Conservation (phyloP, 2,888 invertebrate genomes). For the Eristalis intricaria region DNA sequence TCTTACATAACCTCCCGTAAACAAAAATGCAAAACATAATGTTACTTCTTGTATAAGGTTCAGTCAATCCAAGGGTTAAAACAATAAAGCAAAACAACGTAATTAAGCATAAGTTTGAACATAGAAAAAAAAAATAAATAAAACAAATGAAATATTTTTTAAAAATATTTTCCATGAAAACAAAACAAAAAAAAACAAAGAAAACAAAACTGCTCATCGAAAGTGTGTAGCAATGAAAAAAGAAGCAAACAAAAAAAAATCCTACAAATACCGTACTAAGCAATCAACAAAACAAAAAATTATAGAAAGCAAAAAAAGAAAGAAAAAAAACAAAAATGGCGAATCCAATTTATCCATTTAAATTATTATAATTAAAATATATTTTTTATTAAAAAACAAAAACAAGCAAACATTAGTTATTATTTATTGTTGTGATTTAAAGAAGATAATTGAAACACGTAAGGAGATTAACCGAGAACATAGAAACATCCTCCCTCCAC, state of each 20-base stretch:
- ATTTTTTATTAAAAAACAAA: slow-evolving; percentile 32
- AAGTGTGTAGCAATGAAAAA: slow-evolving; percentile 5
- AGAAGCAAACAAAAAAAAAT: slow-evolving; percentile 26
- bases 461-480: neutral
- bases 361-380: slow-evolving; percentile 48
- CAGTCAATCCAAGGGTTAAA: slow-evolving; percentile 43
- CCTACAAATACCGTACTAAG: slow-evolving; percentile 36
- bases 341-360: slow-evolving; percentile 64
- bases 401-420: slow-evolving; percentile 40
- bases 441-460: slow-evolving; percentile 10
- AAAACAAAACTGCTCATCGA: slow-evolving; percentile 17
- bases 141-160: slow-evolving; percentile 58
- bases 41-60: slow-evolving; percentile 33
- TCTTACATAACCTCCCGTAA: slow-evolving; percentile 22
- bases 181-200: slow-evolving; percentile 18
- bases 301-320: slow-evolving; percentile 11
- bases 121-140: slow-evolving; percentile 1
- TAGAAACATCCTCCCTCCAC: neutral
- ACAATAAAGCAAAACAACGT: slow-evolving; percentile 30
- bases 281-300: slow-evolving; percentile 36
- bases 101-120: slow-evolving; percentile 24
- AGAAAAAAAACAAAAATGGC: slow-evolving; percentile 38
- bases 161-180: slow-evolving; percentile 47
- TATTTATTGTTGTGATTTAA: slow-evolving; percentile 68
- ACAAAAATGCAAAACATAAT: slow-evolving; percentile 16